These are phyloP conservation scores for Enteromius mattozi DNA, from an alignment of 2,797 vertebrate species.

Conservation along the genomic window DNA sequence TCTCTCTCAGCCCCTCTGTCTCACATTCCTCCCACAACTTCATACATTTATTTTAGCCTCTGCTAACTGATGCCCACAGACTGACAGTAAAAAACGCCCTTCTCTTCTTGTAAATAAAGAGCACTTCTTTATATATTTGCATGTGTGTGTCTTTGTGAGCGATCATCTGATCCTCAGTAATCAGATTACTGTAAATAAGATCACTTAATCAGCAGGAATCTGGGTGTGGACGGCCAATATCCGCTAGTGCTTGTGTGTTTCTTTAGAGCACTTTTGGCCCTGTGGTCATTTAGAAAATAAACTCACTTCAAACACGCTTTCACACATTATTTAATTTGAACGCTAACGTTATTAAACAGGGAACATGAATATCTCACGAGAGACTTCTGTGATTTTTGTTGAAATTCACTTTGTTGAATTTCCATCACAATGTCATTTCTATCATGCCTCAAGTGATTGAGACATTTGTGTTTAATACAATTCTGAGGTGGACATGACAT, in stretches of 20 bases:
- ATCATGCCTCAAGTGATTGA: neutral
- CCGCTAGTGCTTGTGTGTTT: conserved; percentile 10
- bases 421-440: neutral
- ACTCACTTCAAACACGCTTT: neutral
- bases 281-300: neutral
- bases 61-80: conserved; percentile 3
- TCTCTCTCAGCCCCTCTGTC: neutral
- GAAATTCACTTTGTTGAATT: neutral
- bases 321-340: neutral
- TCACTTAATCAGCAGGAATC: conserved; percentile 56
- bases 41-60: conserved; percentile 49
- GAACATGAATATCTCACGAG: neutral
- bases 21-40: conserved; percentile 51
- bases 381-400: neutral
- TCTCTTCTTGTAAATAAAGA: conserved; percentile 30
- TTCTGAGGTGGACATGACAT: neutral
- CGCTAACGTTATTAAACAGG: neutral
- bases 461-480: neutral
- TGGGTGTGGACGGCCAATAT: conserved; percentile 34
- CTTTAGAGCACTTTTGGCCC: neutral
- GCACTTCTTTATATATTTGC: conserved; percentile 6
- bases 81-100: neutral
- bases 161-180: conserved; percentile 55
- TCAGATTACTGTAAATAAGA: conserved; percentile 58
- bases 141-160: conserved; percentile 26